phyloP scores from a whole-genome alignment of 2,797 vertebrate genomes.

The Valencia hispanica region DNA sequence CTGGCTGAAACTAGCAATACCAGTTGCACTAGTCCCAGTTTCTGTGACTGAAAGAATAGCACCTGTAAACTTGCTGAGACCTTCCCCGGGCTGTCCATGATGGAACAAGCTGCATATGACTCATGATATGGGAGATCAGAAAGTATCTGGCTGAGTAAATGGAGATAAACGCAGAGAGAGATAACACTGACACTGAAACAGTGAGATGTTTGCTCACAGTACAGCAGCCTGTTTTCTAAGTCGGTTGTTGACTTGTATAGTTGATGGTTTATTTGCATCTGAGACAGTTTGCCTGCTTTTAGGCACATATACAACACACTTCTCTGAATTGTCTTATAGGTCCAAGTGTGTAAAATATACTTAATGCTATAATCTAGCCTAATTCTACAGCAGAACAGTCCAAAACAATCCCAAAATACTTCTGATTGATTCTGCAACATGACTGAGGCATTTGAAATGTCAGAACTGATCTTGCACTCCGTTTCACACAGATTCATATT shows the following conservation, averaged over 20 bases:
- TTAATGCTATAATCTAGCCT: slow-evolving; percentile 67
- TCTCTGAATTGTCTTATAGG: slow-evolving; percentile 45
- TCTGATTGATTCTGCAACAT: slow-evolving; percentile 67
- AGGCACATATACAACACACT: slow-evolving; percentile 39
- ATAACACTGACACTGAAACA: slow-evolving; percentile 24
- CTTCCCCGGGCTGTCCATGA: not conserved
- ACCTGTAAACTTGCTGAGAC: not conserved
- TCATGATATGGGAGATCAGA: slow-evolving; percentile 24
- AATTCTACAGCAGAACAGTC: slow-evolving; percentile 64
- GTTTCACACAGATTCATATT: slow-evolving; percentile 50
- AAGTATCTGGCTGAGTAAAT: slow-evolving; percentile 21
- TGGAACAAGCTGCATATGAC: not conserved
- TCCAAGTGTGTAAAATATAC: slow-evolving; percentile 53
- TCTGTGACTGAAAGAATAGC: slow-evolving; percentile 41
- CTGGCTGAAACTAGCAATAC: slow-evolving; percentile 63
- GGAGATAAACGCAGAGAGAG: slow-evolving; percentile 5
- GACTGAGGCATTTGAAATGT: slow-evolving; percentile 70
- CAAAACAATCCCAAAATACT: slow-evolving; percentile 63
- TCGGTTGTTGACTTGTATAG: slow-evolving; percentile 64
- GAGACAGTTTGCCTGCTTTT: slow-evolving; percentile 53
- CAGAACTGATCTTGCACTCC: slow-evolving; percentile 52
- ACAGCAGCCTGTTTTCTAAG: slow-evolving; percentile 43
- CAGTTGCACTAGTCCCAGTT: slow-evolving; percentile 67
- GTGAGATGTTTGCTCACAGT: slow-evolving; percentile 32
- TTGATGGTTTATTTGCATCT: slow-evolving; percentile 55